Evolutionary conservation across 2,888 invertebrate genomes (phyloP), one percentile per base, ranked within the genome.

Genomic region (Keiferia lycopersicella): DNA sequence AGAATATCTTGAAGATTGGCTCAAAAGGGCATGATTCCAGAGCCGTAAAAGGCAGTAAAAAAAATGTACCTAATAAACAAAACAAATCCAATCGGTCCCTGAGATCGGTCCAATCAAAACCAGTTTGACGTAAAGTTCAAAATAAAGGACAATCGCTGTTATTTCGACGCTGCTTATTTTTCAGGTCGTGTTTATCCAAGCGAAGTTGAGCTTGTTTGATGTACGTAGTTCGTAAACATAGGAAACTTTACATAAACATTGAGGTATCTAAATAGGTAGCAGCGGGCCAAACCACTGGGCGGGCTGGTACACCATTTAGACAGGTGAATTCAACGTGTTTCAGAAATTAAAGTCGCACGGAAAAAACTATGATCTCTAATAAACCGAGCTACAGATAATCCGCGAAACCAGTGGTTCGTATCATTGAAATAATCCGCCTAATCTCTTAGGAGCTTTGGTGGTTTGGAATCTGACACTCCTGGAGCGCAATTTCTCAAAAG

Each of bases 401-500:
- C 51, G 1, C 6, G 1, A 51, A 20, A 12, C 10, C 20, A 51
- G 0, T 18, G 22, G 10, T 22, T 18, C 11, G 68, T 68, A 70
- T 65, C 65, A 66, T 67, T 68, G 67, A 69, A 71, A 73, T 75
- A 73, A 77, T 75, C 74, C 71, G 71, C 74, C 68, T 69, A 67
- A 66, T 67, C 66, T 69, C 69, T 69, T 65, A 74, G 76, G 78
- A 68, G 68, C 73, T 71, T 76, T 76, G 73, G 69, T 69, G 71
- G 71, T 69, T 71, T 70, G 75, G 66, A 74, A 79, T 75, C 76
- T 22, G 22, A 11, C 51, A 22, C 70, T 73, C 71, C 73, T 70
- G 67, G 69, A n/a, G n/a, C n/a, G n/a, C n/a, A n/a, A n/a, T n/a
- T n/a, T n/a, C n/a, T n/a, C n/a, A n/a, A n/a, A n/a, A n/a, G n/a